Conservation (phyloP, 1,140 invertebrate species). For the Pseudoatta argentina region DNA sequence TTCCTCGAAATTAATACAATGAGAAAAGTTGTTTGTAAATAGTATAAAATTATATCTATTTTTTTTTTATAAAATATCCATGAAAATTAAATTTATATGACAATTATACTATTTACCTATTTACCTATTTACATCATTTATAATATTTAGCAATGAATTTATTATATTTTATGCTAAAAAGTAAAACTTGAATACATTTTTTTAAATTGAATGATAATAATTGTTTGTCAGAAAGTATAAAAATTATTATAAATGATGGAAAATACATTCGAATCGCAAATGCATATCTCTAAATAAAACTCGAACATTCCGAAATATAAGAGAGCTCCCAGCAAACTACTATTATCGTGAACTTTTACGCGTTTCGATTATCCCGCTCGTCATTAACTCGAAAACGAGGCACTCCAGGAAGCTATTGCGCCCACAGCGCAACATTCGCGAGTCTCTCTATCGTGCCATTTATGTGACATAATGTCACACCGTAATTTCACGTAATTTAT, state of each 20-base stretch:
- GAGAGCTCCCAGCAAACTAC: neutral
- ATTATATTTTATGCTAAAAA: neutral
- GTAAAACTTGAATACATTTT: neutral
- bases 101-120: neutral
- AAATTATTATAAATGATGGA: neutral
- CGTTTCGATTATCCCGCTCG: constrained; percentile 58
- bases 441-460: constrained; percentile 65
- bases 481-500: constrained; percentile 79
- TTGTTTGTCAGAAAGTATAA: neutral
- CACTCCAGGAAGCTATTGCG: constrained; percentile 47
- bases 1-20: neutral
- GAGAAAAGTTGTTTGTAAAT: neutral
- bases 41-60: neutral
- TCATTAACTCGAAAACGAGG: constrained; percentile 60
- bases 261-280: neutral
- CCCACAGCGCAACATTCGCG: neutral
- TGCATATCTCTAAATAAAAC: neutral
- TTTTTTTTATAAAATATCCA: neutral
- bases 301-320: constrained; percentile 32
- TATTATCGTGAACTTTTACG: constrained; percentile 58
- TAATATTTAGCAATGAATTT: neutral
- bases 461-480: constrained; percentile 66
- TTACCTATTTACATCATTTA: neutral
- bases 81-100: neutral
- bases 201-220: neutral